A percentile compares a stretch with the other conserved stretches of the same genome.
phyloP scores from a whole-genome alignment of 1,140 invertebrate species.

The Heliconius eleuchia region DNA sequence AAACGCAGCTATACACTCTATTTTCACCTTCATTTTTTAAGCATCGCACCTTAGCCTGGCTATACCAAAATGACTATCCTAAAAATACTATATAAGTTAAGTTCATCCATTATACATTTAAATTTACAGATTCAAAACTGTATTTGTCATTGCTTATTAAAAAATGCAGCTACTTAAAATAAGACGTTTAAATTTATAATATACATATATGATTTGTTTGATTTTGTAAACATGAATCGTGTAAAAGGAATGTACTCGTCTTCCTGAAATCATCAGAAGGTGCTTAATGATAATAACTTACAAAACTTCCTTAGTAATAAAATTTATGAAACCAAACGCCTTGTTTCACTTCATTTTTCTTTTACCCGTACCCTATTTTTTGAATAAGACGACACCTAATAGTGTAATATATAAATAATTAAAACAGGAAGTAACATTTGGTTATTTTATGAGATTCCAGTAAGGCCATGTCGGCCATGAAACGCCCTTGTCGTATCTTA shows the following conservation, averaged over 20 bases:
- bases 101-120: neutral
- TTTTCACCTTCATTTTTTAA: no score
- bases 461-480: conserved; percentile 71
- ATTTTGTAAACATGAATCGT: neutral
- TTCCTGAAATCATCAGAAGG: conserved; percentile 23
- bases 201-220: neutral
- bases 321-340: conserved; percentile 11
- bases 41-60: no score
- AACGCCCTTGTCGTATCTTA: conserved; percentile 67
- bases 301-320: conserved; percentile 25
- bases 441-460: conserved; percentile 64
- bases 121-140: neutral
- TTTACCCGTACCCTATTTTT: neutral
- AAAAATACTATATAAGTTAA: no score
- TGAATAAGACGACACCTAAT: neutral
- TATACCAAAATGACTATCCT: no score
- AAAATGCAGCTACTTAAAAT: neutral
- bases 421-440: conserved; percentile 57
- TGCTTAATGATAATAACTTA: conserved; percentile 26
- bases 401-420: conserved; percentile 10
- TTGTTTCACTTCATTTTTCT: conserved; percentile 10
- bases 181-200: neutral
- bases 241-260: conserved; percentile 7
- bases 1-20: no score
- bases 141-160: neutral